Evolutionary conservation across 1,140 invertebrate genomes (phyloP), one percentile per base, ranked within the genome.

Genomic region (Drosophila nebulosa): DNA sequence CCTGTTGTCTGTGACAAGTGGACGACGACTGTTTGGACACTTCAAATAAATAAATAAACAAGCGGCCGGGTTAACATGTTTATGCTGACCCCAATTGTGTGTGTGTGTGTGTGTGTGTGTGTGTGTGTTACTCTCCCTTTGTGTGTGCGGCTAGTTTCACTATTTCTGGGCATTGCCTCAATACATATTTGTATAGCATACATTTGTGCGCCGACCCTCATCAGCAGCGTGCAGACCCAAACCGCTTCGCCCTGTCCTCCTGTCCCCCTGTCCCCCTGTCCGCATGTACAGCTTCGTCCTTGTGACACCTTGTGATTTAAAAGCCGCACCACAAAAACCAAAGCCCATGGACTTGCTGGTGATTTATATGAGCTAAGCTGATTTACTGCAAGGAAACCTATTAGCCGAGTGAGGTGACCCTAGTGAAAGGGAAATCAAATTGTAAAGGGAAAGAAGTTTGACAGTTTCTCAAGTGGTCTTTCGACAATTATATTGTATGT

Each of bases 31-130:
- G 81, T 68, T 75, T 60, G 67, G 53, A 66, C 74, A 69, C 67
- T 74, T 69, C 61, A 88, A 88, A 86, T 88, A 86, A 88, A 86
- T 86, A 86, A 86, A 88, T 86, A 88, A 86, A 71, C 79, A 85
- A 74, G 69, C 63, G 1, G 30, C 55, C 55, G 63, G 58, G 61
- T 53, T 58, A 78, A 78, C 71, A 71, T 74, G 67, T 63, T 74
- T 69, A 59, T 70, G 67, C 36, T 78, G 75, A 78, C 75, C 75
- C 67, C 72, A 63, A 67, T 46, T 4, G 39, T 18, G 1, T 42
- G 7, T 42, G 16, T 46, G 39, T 21, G 39, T 10, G 16, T 46
- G 39, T 46, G 39, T 21, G 16, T 75, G 50, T 42, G 26, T 57
- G 39, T 21, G 39, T 10, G 16, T 46, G 39, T 46, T n/a, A n/a